Conservation (phyloP, 2,113 vertebrate genomes). For the Odobenus rosmarus region DNA sequence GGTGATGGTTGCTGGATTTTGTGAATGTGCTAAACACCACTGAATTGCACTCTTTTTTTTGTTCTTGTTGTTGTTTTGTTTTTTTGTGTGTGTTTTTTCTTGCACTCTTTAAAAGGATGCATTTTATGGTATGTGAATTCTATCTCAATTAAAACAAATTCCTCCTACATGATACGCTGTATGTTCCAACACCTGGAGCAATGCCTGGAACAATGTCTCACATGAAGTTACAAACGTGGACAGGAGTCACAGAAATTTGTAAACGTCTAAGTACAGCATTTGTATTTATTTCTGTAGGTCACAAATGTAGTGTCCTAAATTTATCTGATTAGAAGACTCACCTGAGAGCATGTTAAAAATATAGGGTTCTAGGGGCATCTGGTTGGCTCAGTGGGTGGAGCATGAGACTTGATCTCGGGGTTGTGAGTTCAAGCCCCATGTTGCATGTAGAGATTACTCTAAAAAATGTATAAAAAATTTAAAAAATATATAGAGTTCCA, state of each 20-base stretch:
- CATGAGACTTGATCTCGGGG: not conserved
- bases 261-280: not conserved
- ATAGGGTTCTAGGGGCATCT: not conserved
- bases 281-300: not conserved
- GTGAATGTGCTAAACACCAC: not conserved
- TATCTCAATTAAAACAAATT: not conserved
- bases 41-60: not conserved
- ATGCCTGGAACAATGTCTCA: not conserved
- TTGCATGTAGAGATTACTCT: not conserved
- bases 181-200: not conserved
- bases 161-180: not conserved
- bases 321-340: not conserved
- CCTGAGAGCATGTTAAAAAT: slow-evolving; percentile 7
- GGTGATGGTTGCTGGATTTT: not conserved
- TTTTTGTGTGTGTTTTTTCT: not conserved
- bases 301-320: not conserved
- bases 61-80: no score
- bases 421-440: not conserved
- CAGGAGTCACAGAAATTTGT: not conserved
- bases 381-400: not conserved
- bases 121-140: slow-evolving; percentile 30
- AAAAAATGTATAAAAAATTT: not conserved
- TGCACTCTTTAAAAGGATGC: not conserved
- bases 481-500: not conserved
- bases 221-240: not conserved